These are phyloP conservation scores for Pachycephus smyrnensis DNA, from an alignment of 2,888 invertebrate genomes.

Conservation along the genomic window DNA sequence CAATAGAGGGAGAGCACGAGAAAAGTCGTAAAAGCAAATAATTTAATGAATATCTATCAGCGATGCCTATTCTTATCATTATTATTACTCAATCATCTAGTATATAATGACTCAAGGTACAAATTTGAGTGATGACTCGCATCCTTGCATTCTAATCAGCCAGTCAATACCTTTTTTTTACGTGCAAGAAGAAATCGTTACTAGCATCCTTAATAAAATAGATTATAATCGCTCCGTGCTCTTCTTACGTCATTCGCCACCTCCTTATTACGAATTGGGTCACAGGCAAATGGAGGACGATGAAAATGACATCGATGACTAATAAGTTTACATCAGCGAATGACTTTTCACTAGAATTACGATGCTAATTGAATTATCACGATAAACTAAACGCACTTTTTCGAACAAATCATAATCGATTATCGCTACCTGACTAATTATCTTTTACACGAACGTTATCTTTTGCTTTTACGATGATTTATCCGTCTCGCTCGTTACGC, in stretches of 20 bases:
- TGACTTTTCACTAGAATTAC: not conserved
- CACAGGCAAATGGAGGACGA: not conserved
- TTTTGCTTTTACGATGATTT: too few species aligned
- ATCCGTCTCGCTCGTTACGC: too few species aligned
- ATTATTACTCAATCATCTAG: not conserved
- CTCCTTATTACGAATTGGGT: not conserved
- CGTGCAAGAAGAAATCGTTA: not conserved
- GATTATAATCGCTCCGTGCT: not conserved
- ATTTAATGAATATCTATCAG: not conserved
- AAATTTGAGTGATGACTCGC: not conserved
- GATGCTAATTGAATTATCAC: not conserved
- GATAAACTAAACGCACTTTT: not conserved
- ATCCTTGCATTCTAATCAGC: not conserved
- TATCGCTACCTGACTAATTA: too few species aligned
- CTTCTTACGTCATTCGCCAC: not conserved
- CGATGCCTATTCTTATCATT: not conserved
- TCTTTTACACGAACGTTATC: too few species aligned
- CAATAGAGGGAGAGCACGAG: not conserved
- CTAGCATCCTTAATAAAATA: not conserved
- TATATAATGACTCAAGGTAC: not conserved
- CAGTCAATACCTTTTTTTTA: not conserved
- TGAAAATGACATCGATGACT: not conserved
- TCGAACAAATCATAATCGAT: too few species aligned
- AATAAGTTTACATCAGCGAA: not conserved
- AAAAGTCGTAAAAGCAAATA: not conserved